Evolutionary conservation across 37 sponge, comb jelly and placozoan genomes (phyloP).

Genomic region (Aphrocallistes beatrix): DNA sequence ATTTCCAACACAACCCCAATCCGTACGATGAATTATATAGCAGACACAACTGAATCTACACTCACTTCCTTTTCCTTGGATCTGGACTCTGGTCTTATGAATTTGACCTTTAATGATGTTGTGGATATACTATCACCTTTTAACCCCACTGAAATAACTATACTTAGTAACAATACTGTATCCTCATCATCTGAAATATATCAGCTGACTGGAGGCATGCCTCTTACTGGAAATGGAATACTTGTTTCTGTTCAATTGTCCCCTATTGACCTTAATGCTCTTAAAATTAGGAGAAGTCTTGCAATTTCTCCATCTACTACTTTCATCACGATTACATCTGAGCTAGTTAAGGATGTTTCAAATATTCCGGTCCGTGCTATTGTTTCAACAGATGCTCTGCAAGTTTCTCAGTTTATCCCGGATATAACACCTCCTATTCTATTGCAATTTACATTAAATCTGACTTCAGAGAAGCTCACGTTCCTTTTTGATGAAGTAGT

Average conservation of each 20-base stretch:
- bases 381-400: not conserved
- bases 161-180: slow-evolving; percentile 30
- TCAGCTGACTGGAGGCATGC: slow-evolving; percentile 57
- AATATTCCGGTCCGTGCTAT: not conserved
- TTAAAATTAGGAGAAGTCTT: not conserved
- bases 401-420: slow-evolving; percentile 13
- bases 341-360: slow-evolving; percentile 55
- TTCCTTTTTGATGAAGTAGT: slow-evolving; percentile 26
- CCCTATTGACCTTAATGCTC: not conserved
- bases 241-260: not conserved
- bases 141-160: slow-evolving; percentile 41
- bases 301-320: not conserved
- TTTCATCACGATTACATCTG: slow-evolving; percentile 42
- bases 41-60: slow-evolving; percentile 15
- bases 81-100: not conserved
- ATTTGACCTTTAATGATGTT: slow-evolving; percentile 20
- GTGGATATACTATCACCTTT: slow-evolving; percentile 36
- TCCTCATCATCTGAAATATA: slow-evolving; percentile 28
- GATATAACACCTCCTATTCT: slow-evolving; percentile 22
- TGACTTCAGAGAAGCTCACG: not conserved
- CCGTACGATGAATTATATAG: not conserved
- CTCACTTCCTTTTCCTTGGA: slow-evolving; percentile 8
- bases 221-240: not conserved
- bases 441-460: not conserved
- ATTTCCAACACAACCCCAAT: slow-evolving; percentile 18